Conservation (phyloP, 1,140 invertebrate genomes). For the Ceratitis capitata region DNA sequence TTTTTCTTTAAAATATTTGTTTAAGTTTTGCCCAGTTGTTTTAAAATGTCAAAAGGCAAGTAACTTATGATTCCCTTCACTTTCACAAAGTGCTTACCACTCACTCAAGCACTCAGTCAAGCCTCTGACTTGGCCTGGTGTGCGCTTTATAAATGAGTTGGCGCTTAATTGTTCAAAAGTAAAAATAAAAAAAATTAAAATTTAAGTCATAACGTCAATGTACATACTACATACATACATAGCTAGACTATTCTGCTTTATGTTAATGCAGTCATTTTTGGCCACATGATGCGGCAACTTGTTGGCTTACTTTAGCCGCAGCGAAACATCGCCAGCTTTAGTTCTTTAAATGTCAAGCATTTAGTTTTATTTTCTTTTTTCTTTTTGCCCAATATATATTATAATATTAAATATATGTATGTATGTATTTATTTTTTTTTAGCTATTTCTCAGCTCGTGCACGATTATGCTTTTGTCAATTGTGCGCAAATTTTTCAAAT, state of each 20-base stretch:
- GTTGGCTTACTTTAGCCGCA: background rate
- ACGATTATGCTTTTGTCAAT: background rate
- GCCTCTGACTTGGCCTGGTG: background rate
- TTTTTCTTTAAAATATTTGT: background rate
- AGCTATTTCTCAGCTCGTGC: background rate
- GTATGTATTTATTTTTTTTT: no score
- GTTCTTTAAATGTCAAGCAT: background rate
- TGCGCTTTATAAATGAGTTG: background rate
- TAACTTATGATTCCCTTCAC: conserved; percentile 1
- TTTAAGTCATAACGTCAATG: background rate
- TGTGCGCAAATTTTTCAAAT: background rate
- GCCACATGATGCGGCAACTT: background rate
- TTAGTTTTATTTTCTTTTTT: background rate
- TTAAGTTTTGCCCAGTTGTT: background rate
- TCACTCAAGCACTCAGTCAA: background rate
- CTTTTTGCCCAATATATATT: no score
- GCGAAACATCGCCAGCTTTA: background rate
- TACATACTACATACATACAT: no score
- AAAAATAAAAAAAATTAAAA: background rate
- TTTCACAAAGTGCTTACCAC: conserved; percentile 16
- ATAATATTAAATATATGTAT: no score
- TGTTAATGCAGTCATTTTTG: background rate
- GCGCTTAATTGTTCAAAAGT: background rate
- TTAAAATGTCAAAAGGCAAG: background rate
- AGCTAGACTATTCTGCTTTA: no score